Evolutionary conservation across 2,797 vertebrate species (phyloP).

Genomic region (Ctenochaetus hawaiiensis): DNA sequence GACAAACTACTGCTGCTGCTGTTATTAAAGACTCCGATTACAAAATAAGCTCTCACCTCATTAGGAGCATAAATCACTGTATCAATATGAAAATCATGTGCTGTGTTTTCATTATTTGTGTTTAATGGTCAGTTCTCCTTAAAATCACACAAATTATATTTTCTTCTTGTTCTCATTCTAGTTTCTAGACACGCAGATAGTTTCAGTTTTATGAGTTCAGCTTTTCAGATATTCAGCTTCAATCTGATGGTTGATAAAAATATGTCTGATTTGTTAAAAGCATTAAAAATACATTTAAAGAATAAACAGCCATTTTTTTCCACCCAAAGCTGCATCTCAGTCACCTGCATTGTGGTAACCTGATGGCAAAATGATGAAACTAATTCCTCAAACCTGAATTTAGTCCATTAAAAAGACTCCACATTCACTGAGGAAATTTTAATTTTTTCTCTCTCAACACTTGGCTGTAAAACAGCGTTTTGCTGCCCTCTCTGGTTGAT

Average conservation of each 20-base stretch:
- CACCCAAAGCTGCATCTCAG: too few relatives aligned
- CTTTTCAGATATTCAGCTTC: background rate
- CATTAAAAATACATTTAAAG: background rate
- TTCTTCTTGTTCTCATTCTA: background rate
- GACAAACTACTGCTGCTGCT: background rate
- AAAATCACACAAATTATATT: background rate
- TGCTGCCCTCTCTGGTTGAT: too few relatives aligned
- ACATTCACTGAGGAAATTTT: too few relatives aligned
- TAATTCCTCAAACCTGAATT: too few relatives aligned
- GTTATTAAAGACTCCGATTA: background rate
- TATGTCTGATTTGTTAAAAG: background rate
- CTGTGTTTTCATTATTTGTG: background rate
- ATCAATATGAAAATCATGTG: background rate
- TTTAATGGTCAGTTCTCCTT: background rate
- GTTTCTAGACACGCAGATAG: background rate
- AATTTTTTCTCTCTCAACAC: too few relatives aligned
- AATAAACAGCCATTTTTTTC: too few relatives aligned
- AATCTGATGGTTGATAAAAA: background rate
- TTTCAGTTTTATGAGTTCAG: background rate
- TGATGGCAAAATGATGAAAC: too few relatives aligned
- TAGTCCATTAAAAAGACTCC: too few relatives aligned
- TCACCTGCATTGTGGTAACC: too few relatives aligned
- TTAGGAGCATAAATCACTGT: background rate
- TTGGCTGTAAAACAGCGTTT: too few relatives aligned
- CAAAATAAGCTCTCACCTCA: background rate